Evolutionary conservation across 2,113 vertebrate species (phyloP).

Genomic region (Sus scrofa): DNA sequence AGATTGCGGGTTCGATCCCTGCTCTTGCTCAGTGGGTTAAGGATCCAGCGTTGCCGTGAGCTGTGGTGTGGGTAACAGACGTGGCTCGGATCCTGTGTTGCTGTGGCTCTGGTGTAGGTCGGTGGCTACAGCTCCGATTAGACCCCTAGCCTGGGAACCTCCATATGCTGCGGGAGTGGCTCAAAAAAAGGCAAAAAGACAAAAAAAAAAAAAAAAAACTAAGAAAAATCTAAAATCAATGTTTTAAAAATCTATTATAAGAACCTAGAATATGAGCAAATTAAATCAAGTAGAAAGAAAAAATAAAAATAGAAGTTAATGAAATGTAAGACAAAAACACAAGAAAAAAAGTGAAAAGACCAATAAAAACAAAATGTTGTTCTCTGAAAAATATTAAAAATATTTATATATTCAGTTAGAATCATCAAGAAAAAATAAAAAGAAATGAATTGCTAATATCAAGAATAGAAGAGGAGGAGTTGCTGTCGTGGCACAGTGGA

Average conservation of each 20-base stretch:
- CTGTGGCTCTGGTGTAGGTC: too few relatives aligned
- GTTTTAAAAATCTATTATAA: background rate
- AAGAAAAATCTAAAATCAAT: conserved; percentile 8
- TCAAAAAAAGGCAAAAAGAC: too few relatives aligned
- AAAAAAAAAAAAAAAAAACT: too few relatives aligned
- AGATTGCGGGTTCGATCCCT: too few relatives aligned
- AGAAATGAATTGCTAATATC: background rate
- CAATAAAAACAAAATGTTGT: background rate
- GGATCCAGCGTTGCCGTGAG: too few relatives aligned
- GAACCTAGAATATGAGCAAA: background rate
- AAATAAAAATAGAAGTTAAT: background rate
- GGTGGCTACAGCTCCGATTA: too few relatives aligned
- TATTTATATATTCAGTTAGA: background rate
- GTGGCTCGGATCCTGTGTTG: too few relatives aligned
- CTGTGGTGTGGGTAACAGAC: too few relatives aligned
- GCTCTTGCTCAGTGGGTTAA: too few relatives aligned
- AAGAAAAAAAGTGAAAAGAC: background rate
- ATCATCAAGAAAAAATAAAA: background rate
- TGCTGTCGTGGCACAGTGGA: too few relatives aligned
- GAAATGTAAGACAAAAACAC: background rate
- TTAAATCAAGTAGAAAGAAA: background rate
- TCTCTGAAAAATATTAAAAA: background rate
- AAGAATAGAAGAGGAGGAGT: background rate
- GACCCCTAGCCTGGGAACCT: too few relatives aligned
- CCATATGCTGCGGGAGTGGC: too few relatives aligned